Conservation (phyloP, 2,113 vertebrate species). For the Noturus placidus region DNA sequence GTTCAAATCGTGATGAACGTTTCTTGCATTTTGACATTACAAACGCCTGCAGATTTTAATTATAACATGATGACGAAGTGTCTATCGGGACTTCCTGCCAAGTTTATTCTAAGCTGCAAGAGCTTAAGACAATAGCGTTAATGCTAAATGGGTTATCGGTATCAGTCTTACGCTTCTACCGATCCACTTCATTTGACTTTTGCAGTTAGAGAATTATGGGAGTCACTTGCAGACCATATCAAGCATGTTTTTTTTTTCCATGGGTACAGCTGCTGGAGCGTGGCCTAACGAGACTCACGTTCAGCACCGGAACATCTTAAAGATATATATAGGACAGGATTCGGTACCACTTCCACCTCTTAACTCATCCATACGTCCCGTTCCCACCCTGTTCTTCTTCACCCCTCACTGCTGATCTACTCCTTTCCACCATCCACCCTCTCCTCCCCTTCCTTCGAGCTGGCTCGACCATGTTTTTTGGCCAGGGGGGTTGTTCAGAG, state of each 20-base stretch:
- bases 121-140: constrained; percentile 56
- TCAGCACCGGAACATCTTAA: constrained; percentile 58
- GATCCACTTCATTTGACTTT: constrained; percentile 41
- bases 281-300: constrained; percentile 57
- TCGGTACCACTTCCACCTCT: constrained; percentile 53
- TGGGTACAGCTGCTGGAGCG: constrained; percentile 57
- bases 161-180: constrained; percentile 47
- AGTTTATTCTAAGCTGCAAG: constrained; percentile 36
- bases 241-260: constrained; percentile 54
- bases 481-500: constrained; percentile 70
- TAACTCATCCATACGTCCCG: constrained; percentile 48
- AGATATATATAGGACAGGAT: constrained; percentile 59
- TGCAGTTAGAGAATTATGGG: constrained; percentile 65
- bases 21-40: neutral
- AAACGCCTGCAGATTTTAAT: neutral
- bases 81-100: neutral
- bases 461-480: constrained; percentile 61
- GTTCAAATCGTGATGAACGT: neutral
- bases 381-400: constrained; percentile 15
- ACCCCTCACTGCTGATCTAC: constrained; percentile 9
- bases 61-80: constrained; percentile 5
- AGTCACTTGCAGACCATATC: constrained; percentile 64
- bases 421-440: constrained; percentile 48
- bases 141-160: constrained; percentile 56
- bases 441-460: constrained; percentile 59